A percentile compares a stretch with the other conserved stretches of the same genome.
These are phyloP conservation scores for Glossosoma conforme DNA, from an alignment of 1,140 invertebrate genomes.

Conservation along the genomic window DNA sequence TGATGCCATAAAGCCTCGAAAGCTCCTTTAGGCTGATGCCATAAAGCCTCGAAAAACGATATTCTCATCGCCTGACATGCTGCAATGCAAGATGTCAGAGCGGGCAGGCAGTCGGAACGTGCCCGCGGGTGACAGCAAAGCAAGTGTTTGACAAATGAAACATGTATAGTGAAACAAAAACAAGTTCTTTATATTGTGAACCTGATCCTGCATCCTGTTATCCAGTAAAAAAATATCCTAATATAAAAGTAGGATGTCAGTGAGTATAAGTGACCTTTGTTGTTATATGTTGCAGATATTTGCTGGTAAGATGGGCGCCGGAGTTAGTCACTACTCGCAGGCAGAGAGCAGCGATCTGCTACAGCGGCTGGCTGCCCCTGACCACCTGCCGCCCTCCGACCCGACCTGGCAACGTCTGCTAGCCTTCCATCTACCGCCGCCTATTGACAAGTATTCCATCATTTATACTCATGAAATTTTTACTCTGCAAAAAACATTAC, in stretches of 20 bases:
- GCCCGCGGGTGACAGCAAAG: too few relatives aligned
- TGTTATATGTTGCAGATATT: background rate
- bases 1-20: too few relatives aligned
- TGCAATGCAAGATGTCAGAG: too few relatives aligned
- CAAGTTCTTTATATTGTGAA: background rate
- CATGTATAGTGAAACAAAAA: background rate
- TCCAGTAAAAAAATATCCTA: background rate
- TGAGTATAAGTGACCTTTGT: background rate
- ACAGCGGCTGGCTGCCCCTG: conserved; percentile 68
- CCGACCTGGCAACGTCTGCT: conserved; percentile 91
- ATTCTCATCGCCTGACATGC: background rate
- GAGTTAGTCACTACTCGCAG: conserved; percentile 76
- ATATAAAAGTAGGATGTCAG: background rate
- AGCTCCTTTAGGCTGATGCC: too few relatives aligned
- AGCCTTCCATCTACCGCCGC: conserved; percentile 82
- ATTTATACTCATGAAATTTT: conserved; percentile 36
- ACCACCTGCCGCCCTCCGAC: conserved; percentile 80
- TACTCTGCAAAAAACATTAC: conserved; percentile 1
- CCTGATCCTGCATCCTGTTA: background rate
- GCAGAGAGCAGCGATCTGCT: conserved; percentile 79
- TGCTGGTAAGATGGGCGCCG: conserved; percentile 70
- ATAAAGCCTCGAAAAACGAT: background rate
- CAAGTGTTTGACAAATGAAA: too few relatives aligned
- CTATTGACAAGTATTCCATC: conserved; percentile 62
- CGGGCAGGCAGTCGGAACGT: too few relatives aligned